A percentile compares a stretch with the other conserved stretches of the same genome.
These are phyloP conservation scores for Amitus sp. DNA, from an alignment of 2,888 invertebrate genomes.

Conservation along the genomic window DNA sequence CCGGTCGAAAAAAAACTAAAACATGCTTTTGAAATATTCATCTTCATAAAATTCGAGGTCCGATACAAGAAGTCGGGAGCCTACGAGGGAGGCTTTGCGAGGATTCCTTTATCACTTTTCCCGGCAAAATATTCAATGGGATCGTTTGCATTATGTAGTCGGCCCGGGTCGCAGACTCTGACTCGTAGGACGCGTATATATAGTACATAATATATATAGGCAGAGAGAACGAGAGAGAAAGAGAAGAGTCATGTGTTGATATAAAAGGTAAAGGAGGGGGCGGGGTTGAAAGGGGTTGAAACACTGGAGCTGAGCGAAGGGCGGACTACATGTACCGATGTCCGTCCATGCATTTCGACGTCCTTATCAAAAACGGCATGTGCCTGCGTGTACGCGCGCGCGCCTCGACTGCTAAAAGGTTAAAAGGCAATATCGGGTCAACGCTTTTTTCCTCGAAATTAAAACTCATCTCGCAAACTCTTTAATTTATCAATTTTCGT, in stretches of 20 bases:
- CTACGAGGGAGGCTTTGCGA: constrained; percentile 49
- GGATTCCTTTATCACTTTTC: constrained; percentile 60
- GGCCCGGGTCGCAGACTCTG: constrained; percentile 31
- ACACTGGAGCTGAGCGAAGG: constrained; percentile 31
- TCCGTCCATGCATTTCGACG: constrained; percentile 18
- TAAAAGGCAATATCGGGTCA: constrained; percentile 18
- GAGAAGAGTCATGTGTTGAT: constrained; percentile 35
- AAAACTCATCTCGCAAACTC: too few species aligned
- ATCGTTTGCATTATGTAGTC: constrained; percentile 56
- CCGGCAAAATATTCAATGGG: constrained; percentile 58
- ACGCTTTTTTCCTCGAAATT: not conserved
- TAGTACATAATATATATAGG: constrained; percentile 39
- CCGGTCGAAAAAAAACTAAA: too few species aligned
- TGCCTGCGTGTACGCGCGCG: constrained; percentile 1
- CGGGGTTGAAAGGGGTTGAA: constrained; percentile 31
- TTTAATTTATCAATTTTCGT: too few species aligned
- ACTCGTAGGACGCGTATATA: constrained; percentile 33
- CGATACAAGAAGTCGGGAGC: constrained; percentile 39
- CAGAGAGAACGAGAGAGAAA: constrained; percentile 35
- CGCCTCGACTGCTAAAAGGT: constrained; percentile 18
- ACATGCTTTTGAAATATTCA: too few species aligned
- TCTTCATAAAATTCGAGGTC: too few species aligned
- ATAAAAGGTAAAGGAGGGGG: constrained; percentile 35
- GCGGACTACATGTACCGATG: constrained; percentile 20
- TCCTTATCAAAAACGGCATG: constrained; percentile 23